A percentile compares a stretch with the other conserved stretches of the same genome.
Evolutionary conservation across 2,113 vertebrate genomes (phyloP).

Genomic region (Excalfactoria chinensis): DNA sequence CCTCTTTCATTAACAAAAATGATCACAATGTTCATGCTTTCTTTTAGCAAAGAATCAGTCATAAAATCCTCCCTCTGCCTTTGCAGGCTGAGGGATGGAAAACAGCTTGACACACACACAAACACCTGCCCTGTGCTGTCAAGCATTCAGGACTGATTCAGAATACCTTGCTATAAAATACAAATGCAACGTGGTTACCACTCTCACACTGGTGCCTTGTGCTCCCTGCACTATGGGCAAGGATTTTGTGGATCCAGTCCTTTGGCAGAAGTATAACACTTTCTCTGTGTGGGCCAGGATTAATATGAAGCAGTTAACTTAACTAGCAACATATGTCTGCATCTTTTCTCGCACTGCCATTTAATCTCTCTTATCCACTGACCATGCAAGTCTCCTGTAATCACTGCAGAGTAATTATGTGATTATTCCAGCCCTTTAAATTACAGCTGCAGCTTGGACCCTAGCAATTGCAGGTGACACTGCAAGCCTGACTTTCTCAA

Average conservation of each 20-base stretch:
- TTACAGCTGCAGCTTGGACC: conserved; percentile 59
- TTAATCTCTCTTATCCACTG: conserved; percentile 67
- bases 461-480: conserved; percentile 55
- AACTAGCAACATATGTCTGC: conserved; percentile 62
- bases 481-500: conserved; percentile 34
- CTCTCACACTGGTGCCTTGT: not conserved
- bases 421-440: conserved; percentile 72
- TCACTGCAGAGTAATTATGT: conserved; percentile 68
- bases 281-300: not conserved
- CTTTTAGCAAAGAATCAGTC: fast-evolving
- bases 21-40: not conserved
- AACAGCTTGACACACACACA: not conserved
- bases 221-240: not conserved
- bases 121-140: not conserved
- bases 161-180: not conserved
- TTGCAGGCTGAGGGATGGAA: not conserved
- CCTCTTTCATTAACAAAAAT: not conserved
- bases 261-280: not conserved
- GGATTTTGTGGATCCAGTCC: not conserved
- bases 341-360: conserved; percentile 44
- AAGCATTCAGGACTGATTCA: not conserved
- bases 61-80: not conserved
- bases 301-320: conserved; percentile 49
- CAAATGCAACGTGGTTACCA: not conserved
- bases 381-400: conserved; percentile 55